Conservation (phyloP, 2,888 invertebrate species). For the Ornithoptera priamus region DNA sequence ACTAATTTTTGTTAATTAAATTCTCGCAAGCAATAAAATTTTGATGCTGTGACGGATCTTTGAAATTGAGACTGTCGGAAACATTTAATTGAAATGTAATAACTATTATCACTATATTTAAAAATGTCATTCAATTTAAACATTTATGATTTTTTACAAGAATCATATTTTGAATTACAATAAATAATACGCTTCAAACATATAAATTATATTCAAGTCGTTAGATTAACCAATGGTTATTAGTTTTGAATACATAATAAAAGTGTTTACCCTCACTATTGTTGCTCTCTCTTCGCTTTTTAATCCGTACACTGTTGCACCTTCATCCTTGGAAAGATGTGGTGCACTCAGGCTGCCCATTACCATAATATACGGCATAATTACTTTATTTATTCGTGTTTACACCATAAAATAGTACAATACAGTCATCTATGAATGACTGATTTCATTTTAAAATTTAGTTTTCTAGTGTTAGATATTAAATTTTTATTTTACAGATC, state of each 20-base stretch:
- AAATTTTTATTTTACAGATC: constrained; percentile 21
- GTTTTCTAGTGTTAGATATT: constrained; percentile 8
- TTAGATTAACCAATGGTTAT: not conserved
- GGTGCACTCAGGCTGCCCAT: constrained; percentile 71
- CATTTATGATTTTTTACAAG: not conserved
- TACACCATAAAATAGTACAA: constrained; percentile 26
- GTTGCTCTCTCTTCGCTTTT: constrained; percentile 68
- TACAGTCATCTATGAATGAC: constrained; percentile 48
- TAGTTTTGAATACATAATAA: constrained; percentile 9
- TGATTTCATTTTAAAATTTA: constrained; percentile 48
- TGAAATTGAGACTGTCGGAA: no score
- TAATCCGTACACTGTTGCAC: constrained; percentile 71
- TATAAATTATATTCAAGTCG: not conserved
- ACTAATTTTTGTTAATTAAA: no score
- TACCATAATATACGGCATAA: constrained; percentile 76
- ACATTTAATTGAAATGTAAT: no score
- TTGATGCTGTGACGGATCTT: no score
- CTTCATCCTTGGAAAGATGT: constrained; percentile 72
- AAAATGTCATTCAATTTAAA: not conserved
- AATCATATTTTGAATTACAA: not conserved
- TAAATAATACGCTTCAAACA: not conserved
- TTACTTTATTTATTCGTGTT: constrained; percentile 34
- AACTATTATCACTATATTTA: not conserved
- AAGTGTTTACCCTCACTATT: constrained; percentile 45
- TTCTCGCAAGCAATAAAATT: no score